Base-by-base conservation (phyloP, 2,797 vertebrate genomes). In the Brachyrhaphis roseni region DNA sequence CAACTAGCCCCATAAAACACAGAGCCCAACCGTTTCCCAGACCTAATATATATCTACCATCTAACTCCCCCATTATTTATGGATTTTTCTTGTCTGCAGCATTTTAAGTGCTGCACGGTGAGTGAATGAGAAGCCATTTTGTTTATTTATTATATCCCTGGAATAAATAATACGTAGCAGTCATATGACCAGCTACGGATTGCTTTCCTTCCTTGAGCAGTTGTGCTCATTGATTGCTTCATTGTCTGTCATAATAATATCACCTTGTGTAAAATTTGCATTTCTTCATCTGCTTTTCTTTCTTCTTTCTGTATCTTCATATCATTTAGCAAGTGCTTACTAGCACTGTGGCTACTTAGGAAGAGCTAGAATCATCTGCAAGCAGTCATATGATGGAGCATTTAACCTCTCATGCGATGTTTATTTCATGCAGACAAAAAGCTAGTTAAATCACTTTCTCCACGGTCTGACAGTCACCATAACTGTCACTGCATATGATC, bases 1-100 rank as follows among this genome's bases (percentile, higher is more conserved):
- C 90, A 91, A 94, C 90, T 87, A 92, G 90, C 91, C 88, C 89
- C 93, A 94, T 95, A 95, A 95, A 95, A 94, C 91, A 95, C 85
- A 75, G 87, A 90, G 92, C 90, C 68, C 70, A 88, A 86, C 82
- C 77, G 85, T 94, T 95, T 95, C 94, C 93, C 88, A 88, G 90
- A 91, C 90, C 88, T 89, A 91, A 93, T 91, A 89, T 94, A 93
- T 91, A 94, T 95, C 94, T 90, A 88, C 82, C 82, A 84, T 90
- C 91, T 86, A 86, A 89, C 85, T 84, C 85, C 78, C 89, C 91
- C 87, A 94, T 95, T 95, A 95, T 94, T 95, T 95, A 94, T 95
- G 91, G 87, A 93, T 94, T 91, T 93, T 88, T 91, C 94, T 93
- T 95, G 93, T 94, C 92, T 91, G 92, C 90, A 89, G 89, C 86